Conservation (phyloP, 2,113 vertebrate genomes). For the Petromus typicus region DNA sequence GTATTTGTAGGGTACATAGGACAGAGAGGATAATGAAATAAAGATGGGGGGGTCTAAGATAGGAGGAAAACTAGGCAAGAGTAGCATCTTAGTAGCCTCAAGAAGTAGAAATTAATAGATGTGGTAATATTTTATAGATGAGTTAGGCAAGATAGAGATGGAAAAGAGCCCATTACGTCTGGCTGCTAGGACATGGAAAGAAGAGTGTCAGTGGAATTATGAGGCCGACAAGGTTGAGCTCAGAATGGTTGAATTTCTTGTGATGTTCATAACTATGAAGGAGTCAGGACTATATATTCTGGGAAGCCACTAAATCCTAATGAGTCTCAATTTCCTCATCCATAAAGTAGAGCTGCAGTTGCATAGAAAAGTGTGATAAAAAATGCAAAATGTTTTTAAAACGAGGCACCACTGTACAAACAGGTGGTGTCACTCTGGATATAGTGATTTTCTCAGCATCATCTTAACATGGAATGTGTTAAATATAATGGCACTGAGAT, state of each 20-base stretch:
- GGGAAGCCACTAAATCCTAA: not conserved
- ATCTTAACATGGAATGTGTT: not conserved
- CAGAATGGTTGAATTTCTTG: not conserved
- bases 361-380: not conserved
- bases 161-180: not conserved
- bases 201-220: not conserved
- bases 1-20: not conserved
- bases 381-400: conserved; percentile 9
- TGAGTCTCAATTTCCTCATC: conserved; percentile 10
- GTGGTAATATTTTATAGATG: not conserved
- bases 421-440: conserved; percentile 42
- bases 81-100: not conserved
- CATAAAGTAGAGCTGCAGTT: not conserved
- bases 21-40: not conserved
- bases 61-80: not conserved
- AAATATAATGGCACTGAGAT: not conserved
- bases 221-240: not conserved
- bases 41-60: not conserved
- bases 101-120: not conserved
- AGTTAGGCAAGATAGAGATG: not conserved
- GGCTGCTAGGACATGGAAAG: not conserved
- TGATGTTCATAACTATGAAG: not conserved
- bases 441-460: not conserved
- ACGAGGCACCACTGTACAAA: not conserved
- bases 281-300: not conserved